Evolutionary conservation across 92 coral and sea anemone genomes (phyloP).

Genomic region (Epizoanthus fatuus): DNA sequence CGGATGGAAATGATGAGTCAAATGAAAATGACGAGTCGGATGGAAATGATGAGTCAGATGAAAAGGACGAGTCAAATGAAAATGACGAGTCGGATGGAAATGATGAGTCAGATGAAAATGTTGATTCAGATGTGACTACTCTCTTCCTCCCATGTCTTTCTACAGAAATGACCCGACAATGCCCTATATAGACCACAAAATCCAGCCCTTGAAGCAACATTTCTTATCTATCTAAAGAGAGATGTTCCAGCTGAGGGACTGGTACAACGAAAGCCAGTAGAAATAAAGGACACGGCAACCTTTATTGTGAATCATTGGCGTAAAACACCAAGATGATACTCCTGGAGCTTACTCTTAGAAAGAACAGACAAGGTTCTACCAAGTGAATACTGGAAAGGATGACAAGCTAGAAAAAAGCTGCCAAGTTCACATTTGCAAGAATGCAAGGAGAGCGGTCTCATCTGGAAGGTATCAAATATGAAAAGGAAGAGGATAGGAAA

Average conservation of each 20-base stretch:
- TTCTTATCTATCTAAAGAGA: slow-evolving; percentile 39
- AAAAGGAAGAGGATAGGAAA: slow-evolving; percentile 6
- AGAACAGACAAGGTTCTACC: slow-evolving; percentile 48
- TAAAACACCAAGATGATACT: not conserved
- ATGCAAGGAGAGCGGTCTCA: slow-evolving; percentile 35
- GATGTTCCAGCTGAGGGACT: slow-evolving; percentile 46
- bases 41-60: too few relatives aligned
- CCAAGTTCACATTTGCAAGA: slow-evolving; percentile 47
- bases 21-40: too few relatives aligned
- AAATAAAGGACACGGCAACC: slow-evolving; percentile 49
- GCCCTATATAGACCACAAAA: slow-evolving; percentile 37
- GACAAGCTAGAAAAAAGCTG: slow-evolving; percentile 28
- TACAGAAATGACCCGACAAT: slow-evolving; percentile 44
- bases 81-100: too few relatives aligned
- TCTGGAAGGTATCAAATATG: slow-evolving; percentile 50
- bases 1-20: too few relatives aligned
- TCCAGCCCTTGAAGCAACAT: slow-evolving; percentile 38
- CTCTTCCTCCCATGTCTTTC: not conserved
- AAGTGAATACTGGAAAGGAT: slow-evolving; percentile 34
- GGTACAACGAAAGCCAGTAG: slow-evolving; percentile 31
- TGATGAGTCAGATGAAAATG: not conserved
- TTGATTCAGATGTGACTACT: slow-evolving; percentile 7
- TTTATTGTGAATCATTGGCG: slow-evolving; percentile 39
- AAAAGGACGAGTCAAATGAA: too few relatives aligned
- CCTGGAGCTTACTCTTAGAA: slow-evolving; percentile 51